phyloP scores from a whole-genome alignment of 2,888 invertebrate species.

The Anorthoa munda region DNA sequence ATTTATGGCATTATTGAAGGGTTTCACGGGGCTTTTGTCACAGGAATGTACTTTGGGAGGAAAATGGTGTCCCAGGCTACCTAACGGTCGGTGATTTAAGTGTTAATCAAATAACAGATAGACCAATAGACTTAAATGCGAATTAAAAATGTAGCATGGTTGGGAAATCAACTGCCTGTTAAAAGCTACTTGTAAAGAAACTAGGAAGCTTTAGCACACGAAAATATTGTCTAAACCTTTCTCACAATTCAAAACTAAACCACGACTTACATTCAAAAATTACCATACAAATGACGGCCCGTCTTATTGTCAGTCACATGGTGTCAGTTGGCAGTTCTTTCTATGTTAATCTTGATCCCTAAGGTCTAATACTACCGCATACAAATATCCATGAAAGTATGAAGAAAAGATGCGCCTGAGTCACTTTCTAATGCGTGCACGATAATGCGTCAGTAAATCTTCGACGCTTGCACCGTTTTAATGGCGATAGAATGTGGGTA shows the following conservation, averaged over 20 bases:
- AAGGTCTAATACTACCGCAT: conserved; percentile 60
- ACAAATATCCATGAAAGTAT: conserved; percentile 66
- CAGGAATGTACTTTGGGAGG: too few relatives aligned
- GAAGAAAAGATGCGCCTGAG: conserved; percentile 54
- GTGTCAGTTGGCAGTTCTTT: conserved; percentile 51
- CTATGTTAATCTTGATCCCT: conserved; percentile 71
- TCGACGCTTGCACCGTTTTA: conserved; percentile 25
- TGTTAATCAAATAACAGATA: too few relatives aligned
- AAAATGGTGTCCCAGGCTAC: too few relatives aligned
- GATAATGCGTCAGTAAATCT: conserved; percentile 54
- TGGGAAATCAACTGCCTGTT: too few relatives aligned
- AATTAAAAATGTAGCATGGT: too few relatives aligned
- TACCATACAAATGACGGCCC: conserved; percentile 48
- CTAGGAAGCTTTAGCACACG: not conserved
- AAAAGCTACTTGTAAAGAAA: too few relatives aligned
- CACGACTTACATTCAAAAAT: conserved; percentile 40
- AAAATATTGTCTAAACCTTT: conserved; percentile 4
- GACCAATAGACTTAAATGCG: too few relatives aligned
- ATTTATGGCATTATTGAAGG: too few relatives aligned
- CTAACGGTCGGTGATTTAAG: too few relatives aligned
- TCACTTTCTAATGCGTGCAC: conserved; percentile 62
- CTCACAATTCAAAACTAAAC: conserved; percentile 22
- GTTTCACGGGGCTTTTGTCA: too few relatives aligned
- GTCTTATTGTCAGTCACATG: conserved; percentile 23
- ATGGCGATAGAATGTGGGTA: conserved; percentile 43